Evolutionary conservation across 2,113 vertebrate species (phyloP), one percentile per base, ranked within the genome.

Genomic region (Opisthocomus hoazin): DNA sequence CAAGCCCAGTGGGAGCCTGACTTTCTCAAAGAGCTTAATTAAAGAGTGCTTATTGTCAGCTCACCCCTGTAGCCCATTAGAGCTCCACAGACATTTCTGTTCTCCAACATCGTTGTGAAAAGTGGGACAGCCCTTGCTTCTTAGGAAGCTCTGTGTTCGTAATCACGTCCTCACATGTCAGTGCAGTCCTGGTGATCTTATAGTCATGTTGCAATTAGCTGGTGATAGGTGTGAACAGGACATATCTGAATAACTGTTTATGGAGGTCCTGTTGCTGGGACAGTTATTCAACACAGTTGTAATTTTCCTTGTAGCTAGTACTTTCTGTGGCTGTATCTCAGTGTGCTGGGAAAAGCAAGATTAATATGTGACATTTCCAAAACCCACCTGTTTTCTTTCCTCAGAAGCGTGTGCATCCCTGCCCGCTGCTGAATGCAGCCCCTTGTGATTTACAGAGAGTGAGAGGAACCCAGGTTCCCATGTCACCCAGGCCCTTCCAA

Each of bases 21-120:
- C 85, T 96, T 96, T 93, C 89, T 95, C 95, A 97, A 96, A 96
- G 93, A 97, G 77, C 88, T 97, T 97, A 97, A 97, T 96, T 97
- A 98, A 97, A 97, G 93, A 93, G 94, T 93, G 65, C 77, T 91
- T 89, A 95, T 94, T 97, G 93, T 96, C 95, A 98, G 91, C 87
- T 97, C 95, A 86, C 87, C 87, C 91, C 88, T 88, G 95, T 19
- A 91, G 96, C 80, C 90, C 89, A 95, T 96, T 97, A 97, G 90
- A 82, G 92, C 78, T 92, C 93, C 16, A 0, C 70, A 75, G 94
- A 97, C 86, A 94, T 93, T 97, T 97, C 84, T 96, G 81, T 94
- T 93, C 96, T 94, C 51, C 88, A 84, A 34, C 80, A 95, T 70
- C 80, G 53, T 50, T 95, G 77, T 82, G 89, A 94, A 96, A 95